A percentile compares a stretch with the other conserved stretches of the same genome.
phyloP scores from a whole-genome alignment of 2,888 invertebrate species.

The Pandemis heparana region DNA sequence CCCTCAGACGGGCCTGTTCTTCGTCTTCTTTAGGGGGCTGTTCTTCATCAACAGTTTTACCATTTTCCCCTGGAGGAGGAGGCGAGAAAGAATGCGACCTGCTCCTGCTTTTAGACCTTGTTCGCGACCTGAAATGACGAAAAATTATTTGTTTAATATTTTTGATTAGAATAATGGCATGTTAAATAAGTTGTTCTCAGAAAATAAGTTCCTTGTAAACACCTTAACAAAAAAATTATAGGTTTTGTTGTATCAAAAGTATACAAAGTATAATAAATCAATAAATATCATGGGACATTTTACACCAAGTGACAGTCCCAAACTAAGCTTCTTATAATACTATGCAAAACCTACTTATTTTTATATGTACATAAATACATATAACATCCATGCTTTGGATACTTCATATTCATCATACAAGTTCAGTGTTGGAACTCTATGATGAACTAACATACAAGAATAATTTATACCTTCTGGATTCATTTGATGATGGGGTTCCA shows the following conservation, averaged over 20 bases:
- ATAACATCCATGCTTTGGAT: too few relatives aligned
- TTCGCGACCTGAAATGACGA: constrained; percentile 65
- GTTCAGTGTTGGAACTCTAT: too few relatives aligned
- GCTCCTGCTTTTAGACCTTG: constrained; percentile 80
- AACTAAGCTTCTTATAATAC: too few relatives aligned
- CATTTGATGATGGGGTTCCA: constrained; percentile 70
- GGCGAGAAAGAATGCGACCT: constrained; percentile 84
- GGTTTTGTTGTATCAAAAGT: too few relatives aligned
- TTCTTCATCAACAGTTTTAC: constrained; percentile 68
- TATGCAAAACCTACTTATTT: too few relatives aligned
- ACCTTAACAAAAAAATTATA: too few relatives aligned
- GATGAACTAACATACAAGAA: too few relatives aligned
- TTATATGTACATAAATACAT: too few relatives aligned
- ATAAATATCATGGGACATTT: too few relatives aligned
- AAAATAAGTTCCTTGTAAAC: background rate
- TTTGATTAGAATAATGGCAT: background rate
- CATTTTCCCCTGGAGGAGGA: constrained; percentile 79
- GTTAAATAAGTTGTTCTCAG: background rate
- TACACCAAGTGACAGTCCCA: too few relatives aligned
- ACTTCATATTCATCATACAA: too few relatives aligned
- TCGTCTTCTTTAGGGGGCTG: constrained; percentile 71
- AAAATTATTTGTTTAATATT: background rate
- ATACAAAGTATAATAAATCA: too few relatives aligned
- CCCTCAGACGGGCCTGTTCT: constrained; percentile 74
- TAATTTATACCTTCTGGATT: constrained; percentile 65